phyloP scores from a whole-genome alignment of 2,797 vertebrate genomes.

The Ceryle rudis region DNA sequence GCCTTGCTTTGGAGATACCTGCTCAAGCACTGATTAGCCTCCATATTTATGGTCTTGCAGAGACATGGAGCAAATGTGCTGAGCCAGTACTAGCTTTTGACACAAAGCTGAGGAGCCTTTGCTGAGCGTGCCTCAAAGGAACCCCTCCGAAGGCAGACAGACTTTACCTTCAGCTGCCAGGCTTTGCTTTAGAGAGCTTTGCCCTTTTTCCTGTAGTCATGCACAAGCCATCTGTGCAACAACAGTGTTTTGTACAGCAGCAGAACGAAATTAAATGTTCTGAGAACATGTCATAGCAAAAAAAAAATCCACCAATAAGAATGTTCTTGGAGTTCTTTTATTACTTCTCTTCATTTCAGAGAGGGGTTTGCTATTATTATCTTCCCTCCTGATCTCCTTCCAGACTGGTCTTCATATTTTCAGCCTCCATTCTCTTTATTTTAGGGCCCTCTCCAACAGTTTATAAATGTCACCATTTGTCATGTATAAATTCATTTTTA shows the following conservation, averaged over 20 bases:
- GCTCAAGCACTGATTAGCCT: background rate
- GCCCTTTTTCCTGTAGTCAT: background rate
- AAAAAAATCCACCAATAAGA: background rate
- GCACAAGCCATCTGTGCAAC: background rate
- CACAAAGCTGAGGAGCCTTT: background rate
- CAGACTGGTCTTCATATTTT: background rate
- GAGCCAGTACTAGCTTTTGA: background rate
- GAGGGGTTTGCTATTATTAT: conserved; percentile 15
- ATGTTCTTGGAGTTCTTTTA: background rate
- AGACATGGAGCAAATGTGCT: background rate
- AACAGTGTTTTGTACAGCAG: background rate
- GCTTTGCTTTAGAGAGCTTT: background rate
- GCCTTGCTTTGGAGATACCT: background rate
- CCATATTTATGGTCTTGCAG: background rate
- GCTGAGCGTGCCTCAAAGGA: background rate
- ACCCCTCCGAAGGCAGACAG: background rate
- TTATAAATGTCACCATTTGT: conserved; percentile 32
- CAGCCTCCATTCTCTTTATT: conserved; percentile 25
- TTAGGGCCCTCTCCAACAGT: background rate
- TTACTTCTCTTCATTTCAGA: conserved; percentile 19
- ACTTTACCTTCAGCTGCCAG: background rate
- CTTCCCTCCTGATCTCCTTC: background rate
- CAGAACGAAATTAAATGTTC: background rate
- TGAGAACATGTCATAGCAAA: background rate
- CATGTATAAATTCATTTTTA: conserved; percentile 10